Evolutionary conservation across 2,888 invertebrate genomes (phyloP), one percentile per base, ranked within the genome.

Genomic region (Cephus rjabovi): DNA sequence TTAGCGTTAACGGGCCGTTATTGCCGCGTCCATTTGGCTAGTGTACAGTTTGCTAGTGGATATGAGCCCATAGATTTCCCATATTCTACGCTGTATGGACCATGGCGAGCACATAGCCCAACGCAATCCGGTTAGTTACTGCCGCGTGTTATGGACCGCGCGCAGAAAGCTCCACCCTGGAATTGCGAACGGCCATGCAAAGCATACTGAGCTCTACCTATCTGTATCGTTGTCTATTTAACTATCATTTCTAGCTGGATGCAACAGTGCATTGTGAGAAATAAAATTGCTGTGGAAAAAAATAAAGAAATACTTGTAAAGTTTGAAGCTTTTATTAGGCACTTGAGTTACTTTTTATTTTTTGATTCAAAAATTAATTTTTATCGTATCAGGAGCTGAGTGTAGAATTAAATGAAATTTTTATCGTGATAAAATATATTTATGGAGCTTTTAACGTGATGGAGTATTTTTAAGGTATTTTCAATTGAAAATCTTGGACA

Each of bases 1-100:
- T 91, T 91, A 91, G 91, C 91, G 91, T 91, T 91, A 91, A 91
- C 91, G 91, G 90, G 90, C 91, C 90, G 90, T 91, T 91, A 91
- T 91, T 91, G 91, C 91, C 87, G 90, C 90, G 91, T 91, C 91
- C 91, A 91, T 91, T 91, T 91, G 91, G 91, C 91, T 89, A 86
- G 90, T 89, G 89, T 88, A 89, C 89, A 89, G 90, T 89, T 90
- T 87, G 89, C 86, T 86, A 86, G 87, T 87, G 90, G 87, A 91
- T 91, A 91, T 88, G 91, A 90, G 90, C 88, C 89, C 91, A 91
- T 91, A 91, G 90, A 91, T 91, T 91, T 87, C 87, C 90, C 90
- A 89, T 90, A 91, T 90, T 89, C 90, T 87, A 87, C 88, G 83
- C 87, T 85, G 86, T 86, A 88, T 87, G 86, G 87, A 77, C 87